Evolutionary conservation across 2,113 vertebrate genomes (phyloP), one percentile per base, ranked within the genome.

Genomic region (Collichthys lucidus): DNA sequence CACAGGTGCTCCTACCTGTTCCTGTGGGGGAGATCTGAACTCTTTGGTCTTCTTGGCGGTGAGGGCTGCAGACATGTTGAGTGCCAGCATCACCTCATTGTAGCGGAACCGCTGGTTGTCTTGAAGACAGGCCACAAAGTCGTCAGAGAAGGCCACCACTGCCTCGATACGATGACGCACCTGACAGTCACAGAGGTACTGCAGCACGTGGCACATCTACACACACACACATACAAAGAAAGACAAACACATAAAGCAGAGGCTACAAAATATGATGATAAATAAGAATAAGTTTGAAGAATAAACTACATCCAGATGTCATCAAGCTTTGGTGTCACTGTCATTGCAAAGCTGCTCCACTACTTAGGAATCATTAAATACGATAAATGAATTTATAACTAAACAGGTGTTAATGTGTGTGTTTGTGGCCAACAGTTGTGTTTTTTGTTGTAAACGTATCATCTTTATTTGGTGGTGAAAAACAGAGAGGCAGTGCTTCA

Each of bases 1-100:
- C 66, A 26, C 59, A 46, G 61, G n/a, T 49, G 50, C 2, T 57
- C 74, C 20, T 78, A 99, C 98, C 97, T 99, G 98, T 5, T 99
- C 98, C 79, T 99, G 98, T 44, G 98, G 98, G 11, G 98, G 98
- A 0, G 98, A 99, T 59, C 98, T 91, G 85, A 99, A 99, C 86
- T 99, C 98, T 93, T 97, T 98, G 46, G 98, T 99, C 86, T 99
- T 99, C 80, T 96, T 96, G 57, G 98, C 98, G 0, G 98, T 99
- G 29, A 99, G 94, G 0, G 98, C 98, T 2, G 97, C 98, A 0
- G 98, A 99, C 98, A 99, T 99, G 91, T 99, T 99, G 80, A 99
- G 94, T 9, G 98, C 98, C 82, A 98, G 96, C 98, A 99, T 99
- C 46, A 99, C 98, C 86, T 99, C 98, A 1, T 99, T 99, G 87